Conservation (phyloP, 1,140 invertebrate genomes). For the Euwallacea similis region DNA sequence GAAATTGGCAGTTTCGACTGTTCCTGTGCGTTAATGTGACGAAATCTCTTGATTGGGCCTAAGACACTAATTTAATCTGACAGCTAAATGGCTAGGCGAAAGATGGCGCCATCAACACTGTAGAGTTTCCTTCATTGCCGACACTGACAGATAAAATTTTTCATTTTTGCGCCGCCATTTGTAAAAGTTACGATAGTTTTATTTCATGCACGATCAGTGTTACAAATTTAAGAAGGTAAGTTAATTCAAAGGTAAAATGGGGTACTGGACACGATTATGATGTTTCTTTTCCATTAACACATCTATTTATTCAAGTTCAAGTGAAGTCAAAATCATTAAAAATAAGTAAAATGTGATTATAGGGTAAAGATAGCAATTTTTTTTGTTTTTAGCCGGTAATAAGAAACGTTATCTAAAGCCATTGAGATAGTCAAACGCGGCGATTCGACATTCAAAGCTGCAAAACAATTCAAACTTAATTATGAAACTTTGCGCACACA, state of each 20-base stretch:
- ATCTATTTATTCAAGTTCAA: constrained; percentile 3
- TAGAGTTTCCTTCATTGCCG: too few relatives aligned
- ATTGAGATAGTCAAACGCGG: neutral
- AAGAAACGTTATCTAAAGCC: neutral
- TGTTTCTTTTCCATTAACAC: neutral
- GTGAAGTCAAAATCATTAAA: too few relatives aligned
- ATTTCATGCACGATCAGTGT: neutral
- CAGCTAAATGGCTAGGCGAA: neutral
- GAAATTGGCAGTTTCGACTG: too few relatives aligned
- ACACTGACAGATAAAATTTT: neutral
- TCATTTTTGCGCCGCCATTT: neutral
- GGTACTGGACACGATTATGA: neutral
- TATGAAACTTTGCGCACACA: neutral
- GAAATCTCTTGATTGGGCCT: too few relatives aligned
- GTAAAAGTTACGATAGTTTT: too few relatives aligned
- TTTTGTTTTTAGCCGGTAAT: neutral
- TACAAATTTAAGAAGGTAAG: neutral
- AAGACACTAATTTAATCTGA: neutral
- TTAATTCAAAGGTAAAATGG: neutral
- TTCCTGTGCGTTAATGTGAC: too few relatives aligned
- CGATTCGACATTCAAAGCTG: neutral
- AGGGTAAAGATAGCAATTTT: too few relatives aligned
- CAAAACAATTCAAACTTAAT: neutral
- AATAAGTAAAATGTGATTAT: too few relatives aligned
- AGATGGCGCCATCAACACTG: neutral